These are phyloP conservation scores for Radopholus similis DNA, from an alignment of 1,140 invertebrate species.

Conservation along the genomic window DNA sequence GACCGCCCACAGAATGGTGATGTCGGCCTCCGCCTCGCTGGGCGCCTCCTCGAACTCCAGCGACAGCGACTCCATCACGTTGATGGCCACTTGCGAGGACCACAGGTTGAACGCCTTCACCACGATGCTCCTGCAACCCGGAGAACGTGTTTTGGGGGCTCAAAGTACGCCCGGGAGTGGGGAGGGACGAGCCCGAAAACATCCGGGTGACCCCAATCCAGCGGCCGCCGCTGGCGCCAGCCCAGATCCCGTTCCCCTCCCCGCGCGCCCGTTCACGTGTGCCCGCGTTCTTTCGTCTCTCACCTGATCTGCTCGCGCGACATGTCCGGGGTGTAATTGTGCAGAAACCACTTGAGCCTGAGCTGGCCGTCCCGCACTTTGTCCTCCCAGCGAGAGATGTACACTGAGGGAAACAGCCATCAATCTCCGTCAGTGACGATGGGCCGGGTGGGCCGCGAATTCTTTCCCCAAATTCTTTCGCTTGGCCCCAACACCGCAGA, in stretches of 20 bases:
- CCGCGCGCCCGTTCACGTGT: neutral
- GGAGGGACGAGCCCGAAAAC: neutral
- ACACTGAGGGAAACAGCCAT: constrained; percentile 40
- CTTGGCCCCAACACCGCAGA: neutral
- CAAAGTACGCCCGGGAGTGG: neutral
- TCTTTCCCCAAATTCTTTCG: neutral
- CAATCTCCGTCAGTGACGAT: neutral
- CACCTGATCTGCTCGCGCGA: constrained; percentile 11
- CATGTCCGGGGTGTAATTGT: constrained; percentile 23
- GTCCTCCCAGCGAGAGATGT: constrained; percentile 48
- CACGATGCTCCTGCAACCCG: constrained; percentile 42
- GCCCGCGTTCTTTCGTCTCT: neutral
- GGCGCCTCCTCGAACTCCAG: constrained; percentile 37
- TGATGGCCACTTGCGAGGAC: constrained; percentile 45
- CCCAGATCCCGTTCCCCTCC: neutral
- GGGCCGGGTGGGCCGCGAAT: neutral
- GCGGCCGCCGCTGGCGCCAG: neutral
- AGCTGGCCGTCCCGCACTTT: constrained; percentile 45
- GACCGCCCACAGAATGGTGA: constrained; percentile 49
- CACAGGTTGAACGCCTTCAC: constrained; percentile 47
- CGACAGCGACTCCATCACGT: constrained; percentile 22
- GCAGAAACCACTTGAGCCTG: constrained; percentile 44
- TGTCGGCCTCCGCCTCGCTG: constrained; percentile 40
- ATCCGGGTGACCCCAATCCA: neutral
- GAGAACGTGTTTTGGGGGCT: neutral